Base-by-base conservation (phyloP, 2,113 vertebrate species). In the Phalacrocorax pelagicus region DNA sequence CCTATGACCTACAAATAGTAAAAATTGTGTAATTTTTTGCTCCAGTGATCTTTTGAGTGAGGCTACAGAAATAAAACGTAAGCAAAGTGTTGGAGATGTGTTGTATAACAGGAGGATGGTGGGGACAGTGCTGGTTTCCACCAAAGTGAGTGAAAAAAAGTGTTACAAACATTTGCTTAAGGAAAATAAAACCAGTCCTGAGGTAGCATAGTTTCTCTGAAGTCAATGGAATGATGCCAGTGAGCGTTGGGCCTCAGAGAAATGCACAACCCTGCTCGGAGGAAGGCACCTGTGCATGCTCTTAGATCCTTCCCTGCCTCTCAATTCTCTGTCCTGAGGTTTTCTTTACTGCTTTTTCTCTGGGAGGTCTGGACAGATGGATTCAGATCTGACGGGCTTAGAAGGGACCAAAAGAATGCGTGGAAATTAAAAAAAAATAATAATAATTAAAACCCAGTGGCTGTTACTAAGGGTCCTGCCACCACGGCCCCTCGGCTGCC, bases 1-100 rank as follows among this genome's bases (percentile, higher is more conserved):
- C 77, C 32, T 36, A 12, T 89, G 95, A 95, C 91, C 85, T 91
- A 86, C 88, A 92, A 74, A 80, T 83, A 93, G 91, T 74, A 83
- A 91, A 91, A 89, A 75, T 29, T 2, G 79, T 49, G 47, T 89
- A 5, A 5, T 58, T 79, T 89, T 86, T 92, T 75, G 58, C 1
- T 2, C 65, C 7, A 0, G 30, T 90, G 86, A 92, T 86, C 92
- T 96, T 90, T 72, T 32, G 73, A 72, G 73, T 6, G 30, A 84
- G 63, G 79, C 79, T 94, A 54, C 69, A 24, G 57, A 58, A 92
- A 87, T 67, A 77, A 67, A 87, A 66, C 0, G 2, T 20, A 66
- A 66, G 46, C 1, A 0, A 73, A 44, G 85, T 9, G 47, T 58
- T 18, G 52, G 72, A 72, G 67, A 19, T 49, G 52, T 2, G 0